Evolutionary conservation across 2,888 invertebrate genomes (phyloP), one percentile per base, ranked within the genome.

Genomic region (Baronia brevicornis): DNA sequence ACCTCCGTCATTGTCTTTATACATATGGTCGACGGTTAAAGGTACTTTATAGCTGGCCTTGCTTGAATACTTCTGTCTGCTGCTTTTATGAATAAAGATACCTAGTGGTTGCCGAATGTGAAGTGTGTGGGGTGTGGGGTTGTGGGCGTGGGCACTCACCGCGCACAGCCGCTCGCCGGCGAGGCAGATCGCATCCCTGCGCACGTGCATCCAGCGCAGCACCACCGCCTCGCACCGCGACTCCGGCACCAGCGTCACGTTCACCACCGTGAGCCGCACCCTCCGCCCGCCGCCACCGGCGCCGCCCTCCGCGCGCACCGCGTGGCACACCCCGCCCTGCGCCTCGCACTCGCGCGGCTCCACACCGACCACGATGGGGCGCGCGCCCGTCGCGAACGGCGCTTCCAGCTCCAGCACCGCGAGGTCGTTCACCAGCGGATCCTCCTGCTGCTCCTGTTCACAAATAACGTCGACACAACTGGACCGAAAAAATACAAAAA

Each of bases 341-440:
- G n/a, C 17, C 36, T 44, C 54, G 54, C 61, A 38, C 19, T 33
- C 46, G 26, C 25, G 45, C 11, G 44, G 47, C 36, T 42, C 31
- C 11, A 55, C 50, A 18, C 67, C 70, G 64, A 70, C 58, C 17
- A 72, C 48, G 39, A 75, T 68, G 38, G 78, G 63, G 6, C 57
- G 63, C 43, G 60, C 51, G 41, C 33, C 33, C 33, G 57, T 53
- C 28, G 28, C 64, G 48, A 69, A 67, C 17, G 73, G 59, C 43
- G 42, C 41, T 49, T 63, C 69, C 51, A 77, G 48, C 59, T 72
- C 68, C 32, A 69, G 54, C 49, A 74, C 48, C 15, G 75, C 74
- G 37, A 69, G 43, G 48, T 65, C 70, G 18, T 36, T 18, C 21
- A 43, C 36, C 27, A 44, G 38, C 5, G 44, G 44, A 35, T 46